Evolutionary conservation across 2,888 invertebrate genomes (phyloP).

Genomic region (Coremacera marginata): DNA sequence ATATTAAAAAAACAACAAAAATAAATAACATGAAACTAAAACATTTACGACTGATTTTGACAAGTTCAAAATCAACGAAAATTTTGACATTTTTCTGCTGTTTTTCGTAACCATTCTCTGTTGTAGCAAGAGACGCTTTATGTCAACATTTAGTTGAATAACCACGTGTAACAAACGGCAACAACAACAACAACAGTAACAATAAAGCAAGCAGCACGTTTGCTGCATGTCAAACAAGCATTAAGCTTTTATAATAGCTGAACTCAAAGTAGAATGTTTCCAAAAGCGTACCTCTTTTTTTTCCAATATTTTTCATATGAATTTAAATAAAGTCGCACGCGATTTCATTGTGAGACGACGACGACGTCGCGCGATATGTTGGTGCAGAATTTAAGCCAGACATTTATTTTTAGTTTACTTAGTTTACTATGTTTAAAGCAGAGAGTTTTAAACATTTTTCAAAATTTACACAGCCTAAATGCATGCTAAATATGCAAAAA

Average conservation of each 20-base stretch:
- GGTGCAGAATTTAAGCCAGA: background rate
- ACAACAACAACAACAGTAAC: conserved; percentile 10
- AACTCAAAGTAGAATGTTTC: background rate
- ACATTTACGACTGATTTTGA: conserved; percentile 62
- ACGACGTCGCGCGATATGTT: background rate
- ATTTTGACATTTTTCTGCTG: conserved; percentile 63
- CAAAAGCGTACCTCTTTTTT: background rate
- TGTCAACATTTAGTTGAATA: no score
- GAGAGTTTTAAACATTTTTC: no score
- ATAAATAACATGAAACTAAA: conserved; percentile 40
- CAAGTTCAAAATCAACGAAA: conserved; percentile 67
- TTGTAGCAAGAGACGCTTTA: no score
- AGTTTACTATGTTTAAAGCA: no score
- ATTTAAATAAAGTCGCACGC: conserved; percentile 43
- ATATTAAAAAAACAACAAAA: conserved; percentile 18
- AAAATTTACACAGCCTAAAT: no score
- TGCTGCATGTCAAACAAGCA: conserved; percentile 2
- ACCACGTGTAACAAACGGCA: conserved; percentile 15
- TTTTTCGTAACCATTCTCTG: conserved; percentile 47
- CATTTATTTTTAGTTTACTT: background rate
- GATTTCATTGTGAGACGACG: conserved; percentile 18
- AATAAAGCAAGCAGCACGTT: conserved; percentile 2
- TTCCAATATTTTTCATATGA: background rate
- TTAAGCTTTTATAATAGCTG: background rate
- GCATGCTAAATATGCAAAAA: no score